Conservation (phyloP, 2,113 vertebrate species). For the Chrysochloris asiatica region DNA sequence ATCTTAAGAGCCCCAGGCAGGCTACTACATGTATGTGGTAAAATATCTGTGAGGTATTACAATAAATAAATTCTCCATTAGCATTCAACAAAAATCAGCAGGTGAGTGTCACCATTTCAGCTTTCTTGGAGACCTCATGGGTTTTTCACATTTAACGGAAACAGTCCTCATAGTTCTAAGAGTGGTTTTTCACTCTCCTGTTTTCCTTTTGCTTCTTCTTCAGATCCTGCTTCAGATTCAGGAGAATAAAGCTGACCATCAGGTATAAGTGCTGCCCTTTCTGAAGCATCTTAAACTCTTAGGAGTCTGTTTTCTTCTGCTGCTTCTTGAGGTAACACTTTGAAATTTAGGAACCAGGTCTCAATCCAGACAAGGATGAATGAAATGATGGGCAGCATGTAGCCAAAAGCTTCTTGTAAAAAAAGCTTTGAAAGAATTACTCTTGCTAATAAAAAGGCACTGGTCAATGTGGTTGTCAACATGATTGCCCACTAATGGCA, state of each 20-base stretch:
- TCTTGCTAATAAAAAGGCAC: conserved; percentile 95
- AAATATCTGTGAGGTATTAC: conserved; percentile 66
- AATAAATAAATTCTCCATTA: conserved; percentile 66
- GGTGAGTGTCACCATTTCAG: conserved; percentile 27
- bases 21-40: not conserved
- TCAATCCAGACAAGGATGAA: conserved; percentile 99
- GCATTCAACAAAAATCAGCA: conserved; percentile 40
- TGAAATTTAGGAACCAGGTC: conserved; percentile 99
- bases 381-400: conserved; percentile 96
- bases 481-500: conserved; percentile 98
- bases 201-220: too few relatives aligned
- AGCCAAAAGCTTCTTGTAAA: conserved; percentile 96
- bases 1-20: conserved; percentile 44
- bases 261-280: too few relatives aligned
- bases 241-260: too few relatives aligned
- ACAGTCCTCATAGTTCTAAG: too few relatives aligned
- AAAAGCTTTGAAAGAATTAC: conserved; percentile 98
- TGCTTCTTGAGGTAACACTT: conserved; percentile 97
- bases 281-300: too few relatives aligned
- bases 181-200: conserved; percentile 79
- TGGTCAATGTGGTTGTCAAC: conserved; percentile 94
- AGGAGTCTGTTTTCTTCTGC: conserved; percentile 90
- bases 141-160: too few relatives aligned
- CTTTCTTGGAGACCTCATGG: conserved; percentile 27
- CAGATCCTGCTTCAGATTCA: too few relatives aligned